Evolutionary conservation across 1,140 invertebrate species (phyloP).

Genomic region (Chrysopa pallens): DNA sequence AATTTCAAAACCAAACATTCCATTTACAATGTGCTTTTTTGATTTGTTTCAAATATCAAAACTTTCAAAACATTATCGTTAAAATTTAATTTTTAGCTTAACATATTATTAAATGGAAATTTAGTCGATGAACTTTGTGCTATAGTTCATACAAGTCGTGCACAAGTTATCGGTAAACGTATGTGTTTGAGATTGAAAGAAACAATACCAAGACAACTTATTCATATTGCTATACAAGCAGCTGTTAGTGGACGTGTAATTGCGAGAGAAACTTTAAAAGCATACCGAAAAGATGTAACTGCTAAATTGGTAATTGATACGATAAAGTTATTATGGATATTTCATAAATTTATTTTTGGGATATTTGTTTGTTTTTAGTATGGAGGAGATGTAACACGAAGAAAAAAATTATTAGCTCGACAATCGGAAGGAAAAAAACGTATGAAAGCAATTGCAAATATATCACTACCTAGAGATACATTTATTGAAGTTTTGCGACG

Average conservation of each 20-base stretch:
- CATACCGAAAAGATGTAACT: conserved; percentile 82
- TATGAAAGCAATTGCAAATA: conserved; percentile 79
- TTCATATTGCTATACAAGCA: conserved; percentile 77
- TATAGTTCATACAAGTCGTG: conserved; percentile 59
- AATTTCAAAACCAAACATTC: no score
- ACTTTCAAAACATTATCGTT: no score
- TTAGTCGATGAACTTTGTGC: conserved; percentile 73
- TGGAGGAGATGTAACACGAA: conserved; percentile 79
- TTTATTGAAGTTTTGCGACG: conserved; percentile 70
- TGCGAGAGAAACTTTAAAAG: conserved; percentile 71
- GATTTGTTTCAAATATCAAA: no score
- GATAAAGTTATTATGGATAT: conserved; percentile 6
- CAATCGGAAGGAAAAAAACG: conserved; percentile 89
- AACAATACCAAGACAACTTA: conserved; percentile 76
- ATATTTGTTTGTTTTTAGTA: conserved; percentile 44
- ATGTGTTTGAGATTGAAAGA: conserved; percentile 69
- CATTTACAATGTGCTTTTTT: no score
- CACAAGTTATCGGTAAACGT: conserved; percentile 41
- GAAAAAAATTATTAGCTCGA: conserved; percentile 72
- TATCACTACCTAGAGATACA: conserved; percentile 78
- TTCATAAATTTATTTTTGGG: conserved; percentile 2
- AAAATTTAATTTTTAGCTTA: conserved; percentile 34
- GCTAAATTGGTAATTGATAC: conserved; percentile 64
- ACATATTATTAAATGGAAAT: conserved; percentile 64
- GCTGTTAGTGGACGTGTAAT: conserved; percentile 62